Base-by-base conservation (phyloP, 2,113 vertebrate genomes). In the Pholis gunnellus region DNA sequence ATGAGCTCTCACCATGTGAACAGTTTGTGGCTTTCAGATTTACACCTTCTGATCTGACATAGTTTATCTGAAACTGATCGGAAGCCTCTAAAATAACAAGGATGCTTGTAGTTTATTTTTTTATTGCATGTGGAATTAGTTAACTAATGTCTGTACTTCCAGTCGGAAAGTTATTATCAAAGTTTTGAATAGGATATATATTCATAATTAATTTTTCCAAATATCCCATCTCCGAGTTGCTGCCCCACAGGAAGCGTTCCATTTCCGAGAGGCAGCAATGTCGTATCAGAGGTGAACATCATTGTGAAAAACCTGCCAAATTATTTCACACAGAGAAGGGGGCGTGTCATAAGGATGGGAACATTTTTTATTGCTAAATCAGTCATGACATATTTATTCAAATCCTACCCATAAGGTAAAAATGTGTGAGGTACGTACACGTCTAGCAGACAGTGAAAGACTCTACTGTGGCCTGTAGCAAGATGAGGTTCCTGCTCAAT, bases 401-500 rank as follows among this genome's bases (percentile, higher is more conserved):
- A 85, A 90, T 87, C 60, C 44, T 79, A 65, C 48, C 66, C 72
- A 59, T 76, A 76, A 85, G 72, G 66, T 85, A 78, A 90, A 89
- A 85, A 65, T 93, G 88, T 91, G 90, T 91, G 92, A 90, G 86
- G 79, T 89, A 79, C 90, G 85, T 87, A 89, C 87, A 77, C n/a
- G 20, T 72, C 72, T 73, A 87, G 57, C 83, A 87, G 90, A 88
- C 68, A 82, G 87, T 91, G 91, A 92, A 91, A n/a, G n/a, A n/a
- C n/a, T n/a, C n/a, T 66, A 72, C 31, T 22, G 60, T 74, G 69
- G 79, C 70, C 60, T 0, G 2, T 6, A 56, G 74, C 78, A 60
- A 63, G 68, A 25, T 69, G 74, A 78, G 73, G 46, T 31, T 52
- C 50, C 50, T 22, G 18, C 50, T 22, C 50, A 9, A 7, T 20